Evolutionary conservation across 2,113 vertebrate species (phyloP).

Genomic region (Uria aalge): DNA sequence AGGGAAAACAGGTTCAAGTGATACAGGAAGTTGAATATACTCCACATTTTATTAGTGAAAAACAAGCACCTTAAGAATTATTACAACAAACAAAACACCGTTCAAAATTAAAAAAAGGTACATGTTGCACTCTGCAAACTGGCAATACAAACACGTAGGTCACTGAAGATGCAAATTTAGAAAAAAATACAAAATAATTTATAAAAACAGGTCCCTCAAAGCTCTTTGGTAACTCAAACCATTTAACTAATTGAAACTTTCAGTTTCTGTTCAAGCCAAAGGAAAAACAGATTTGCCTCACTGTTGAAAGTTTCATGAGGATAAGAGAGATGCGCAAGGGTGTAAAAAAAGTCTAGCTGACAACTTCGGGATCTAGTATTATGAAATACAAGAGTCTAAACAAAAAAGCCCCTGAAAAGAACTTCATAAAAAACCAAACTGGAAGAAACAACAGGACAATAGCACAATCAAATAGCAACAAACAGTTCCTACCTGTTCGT

Average conservation of each 20-base stretch:
- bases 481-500: slow-evolving; percentile 64
- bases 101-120: not conserved
- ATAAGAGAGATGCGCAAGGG: not conserved
- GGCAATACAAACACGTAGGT: not conserved
- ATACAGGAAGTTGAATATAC: slow-evolving; percentile 50
- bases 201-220: not conserved
- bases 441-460: not conserved
- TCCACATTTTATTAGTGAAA: not conserved
- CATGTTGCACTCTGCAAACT: not conserved
- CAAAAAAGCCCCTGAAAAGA: not conserved
- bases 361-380: not conserved
- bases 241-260: not conserved
- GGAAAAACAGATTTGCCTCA: not conserved
- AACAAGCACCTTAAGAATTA: not conserved
- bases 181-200: not conserved
- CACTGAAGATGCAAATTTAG: not conserved
- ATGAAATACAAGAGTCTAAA: not conserved
- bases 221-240: not conserved
- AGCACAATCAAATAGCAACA: not conserved
- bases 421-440: not conserved
- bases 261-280: not conserved
- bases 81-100: not conserved
- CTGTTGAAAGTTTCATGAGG: not conserved
- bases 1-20: slow-evolving; percentile 26
- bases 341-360: not conserved